Conservation (phyloP, 2,888 invertebrate species). For the Lasioglossum malachurum region DNA sequence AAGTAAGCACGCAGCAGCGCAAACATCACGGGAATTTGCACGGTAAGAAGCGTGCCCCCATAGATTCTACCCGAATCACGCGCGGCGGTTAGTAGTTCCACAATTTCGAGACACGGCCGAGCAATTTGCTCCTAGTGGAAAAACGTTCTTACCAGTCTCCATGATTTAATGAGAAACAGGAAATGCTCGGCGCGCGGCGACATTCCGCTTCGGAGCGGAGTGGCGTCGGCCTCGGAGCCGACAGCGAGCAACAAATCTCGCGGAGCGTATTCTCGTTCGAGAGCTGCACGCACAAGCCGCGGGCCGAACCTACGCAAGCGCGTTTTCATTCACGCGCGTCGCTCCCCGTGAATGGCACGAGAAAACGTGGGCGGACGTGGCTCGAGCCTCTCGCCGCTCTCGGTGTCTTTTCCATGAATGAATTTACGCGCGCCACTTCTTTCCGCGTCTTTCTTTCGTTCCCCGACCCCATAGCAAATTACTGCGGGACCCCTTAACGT, state of each 20-base stretch:
- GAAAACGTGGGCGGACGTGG: conserved; percentile 78
- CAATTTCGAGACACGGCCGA: neutral
- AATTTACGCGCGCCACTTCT: conserved; percentile 71
- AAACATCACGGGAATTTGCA: neutral
- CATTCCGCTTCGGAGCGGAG: conserved; percentile 43
- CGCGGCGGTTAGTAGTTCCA: neutral
- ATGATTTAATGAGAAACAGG: conserved; percentile 19
- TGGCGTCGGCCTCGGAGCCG: conserved; percentile 41
- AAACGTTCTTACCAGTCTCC: conserved; percentile 3
- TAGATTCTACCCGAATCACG: neutral
- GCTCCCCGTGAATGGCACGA: conserved; percentile 75
- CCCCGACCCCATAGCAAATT: conserved; percentile 12
- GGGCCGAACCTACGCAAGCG: conserved; percentile 64
- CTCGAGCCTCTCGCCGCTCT: conserved; percentile 40
- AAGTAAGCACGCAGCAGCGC: neutral
- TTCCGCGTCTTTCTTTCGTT: conserved; percentile 36
- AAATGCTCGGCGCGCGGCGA: conserved; percentile 1
- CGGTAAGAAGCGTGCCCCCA: neutral
- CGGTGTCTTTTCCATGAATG: conserved; percentile 77
- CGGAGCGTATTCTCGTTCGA: conserved; percentile 28
- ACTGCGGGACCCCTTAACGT: neutral
- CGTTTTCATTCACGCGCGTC: conserved; percentile 71
- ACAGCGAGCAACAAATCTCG: conserved; percentile 20
- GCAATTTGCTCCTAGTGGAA: neutral
- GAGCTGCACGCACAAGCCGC: conserved; percentile 27